Base-by-base conservation (phyloP, 2,888 invertebrate genomes). In the Chrysodeixis includens region DNA sequence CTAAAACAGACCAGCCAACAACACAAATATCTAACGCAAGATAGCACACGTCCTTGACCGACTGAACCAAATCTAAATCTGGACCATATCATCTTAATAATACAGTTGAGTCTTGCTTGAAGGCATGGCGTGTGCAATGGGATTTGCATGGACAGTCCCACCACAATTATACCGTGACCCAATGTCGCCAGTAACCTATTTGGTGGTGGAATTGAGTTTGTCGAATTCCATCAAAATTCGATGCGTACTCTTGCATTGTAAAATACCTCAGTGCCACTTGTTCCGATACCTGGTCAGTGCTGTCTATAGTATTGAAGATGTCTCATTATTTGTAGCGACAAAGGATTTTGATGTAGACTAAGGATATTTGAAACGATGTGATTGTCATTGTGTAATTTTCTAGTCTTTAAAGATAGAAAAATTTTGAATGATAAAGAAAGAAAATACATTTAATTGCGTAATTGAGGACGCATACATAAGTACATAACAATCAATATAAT, bases 171-270 rank as follows among this genome's bases (percentile, higher is more conserved):
- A 71, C 76, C 75, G 66, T 93, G 94, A 94, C 94, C 93, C 88
- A 94, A 85, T 92, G 89, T 83, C 86, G 81, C 80, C 82, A 82
- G 87, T 89, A 92, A 91, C 91, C 92, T 87, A 93, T 94, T 93
- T 89, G 90, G 85, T 82, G 79, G 83, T 61, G 87, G 91, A 93
- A 94, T 94, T 93, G 94, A 94, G 94, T 94, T 94, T 87, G 90
- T 85, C 89, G 87, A 94, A 94, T 94, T 94, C 90, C 92, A 94
- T 94, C 94, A 94, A 90, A 93, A 91, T 89, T 83, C 86, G 88
- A 86, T 83, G 87, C 78, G 69, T 87, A 83, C 86, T 86, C 88
- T 91, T 93, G 94, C 94, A 94, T 94, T 94, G 93, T 94, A 93
- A 93, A 79, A 71, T 22, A 74, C 59, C 76, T 75, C 76, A 9